Conservation (phyloP, 2,888 invertebrate species). For the Pseudococcus jackbeardsleyi region DNA sequence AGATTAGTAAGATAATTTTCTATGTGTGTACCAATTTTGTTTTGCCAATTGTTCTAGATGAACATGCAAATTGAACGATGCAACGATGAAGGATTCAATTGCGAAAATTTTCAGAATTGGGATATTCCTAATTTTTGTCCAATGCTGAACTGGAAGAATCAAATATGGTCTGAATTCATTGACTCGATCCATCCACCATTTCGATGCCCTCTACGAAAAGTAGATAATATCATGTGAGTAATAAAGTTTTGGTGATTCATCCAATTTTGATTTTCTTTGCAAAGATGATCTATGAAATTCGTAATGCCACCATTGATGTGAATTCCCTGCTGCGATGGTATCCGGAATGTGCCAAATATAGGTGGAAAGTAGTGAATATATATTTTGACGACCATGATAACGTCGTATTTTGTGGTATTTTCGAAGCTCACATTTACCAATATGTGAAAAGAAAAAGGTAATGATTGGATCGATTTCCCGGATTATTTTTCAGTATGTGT, state of each 20-base stretch:
- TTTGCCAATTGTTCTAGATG: background rate
- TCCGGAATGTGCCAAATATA: background rate
- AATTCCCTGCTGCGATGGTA: background rate
- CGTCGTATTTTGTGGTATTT: background rate
- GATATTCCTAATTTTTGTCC: background rate
- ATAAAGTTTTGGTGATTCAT: no score
- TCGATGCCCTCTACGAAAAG: background rate
- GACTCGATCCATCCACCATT: background rate
- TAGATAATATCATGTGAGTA: no score
- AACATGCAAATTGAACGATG: constrained; percentile 7
- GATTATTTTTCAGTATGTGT: background rate
- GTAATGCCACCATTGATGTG: background rate
- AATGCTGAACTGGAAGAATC: background rate
- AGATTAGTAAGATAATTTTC: no score
- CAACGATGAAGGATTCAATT: background rate
- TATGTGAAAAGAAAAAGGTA: background rate
- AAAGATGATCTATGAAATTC: background rate
- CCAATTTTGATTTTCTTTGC: background rate
- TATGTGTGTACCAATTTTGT: no score
- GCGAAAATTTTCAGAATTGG: background rate
- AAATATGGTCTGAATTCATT: background rate
- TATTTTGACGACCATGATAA: background rate
- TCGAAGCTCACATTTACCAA: background rate
- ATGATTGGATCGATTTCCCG: background rate
- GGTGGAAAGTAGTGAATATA: background rate